These are phyloP conservation scores for Xenentodon cancila DNA, from an alignment of 2,797 vertebrate species.

Conservation along the genomic window DNA sequence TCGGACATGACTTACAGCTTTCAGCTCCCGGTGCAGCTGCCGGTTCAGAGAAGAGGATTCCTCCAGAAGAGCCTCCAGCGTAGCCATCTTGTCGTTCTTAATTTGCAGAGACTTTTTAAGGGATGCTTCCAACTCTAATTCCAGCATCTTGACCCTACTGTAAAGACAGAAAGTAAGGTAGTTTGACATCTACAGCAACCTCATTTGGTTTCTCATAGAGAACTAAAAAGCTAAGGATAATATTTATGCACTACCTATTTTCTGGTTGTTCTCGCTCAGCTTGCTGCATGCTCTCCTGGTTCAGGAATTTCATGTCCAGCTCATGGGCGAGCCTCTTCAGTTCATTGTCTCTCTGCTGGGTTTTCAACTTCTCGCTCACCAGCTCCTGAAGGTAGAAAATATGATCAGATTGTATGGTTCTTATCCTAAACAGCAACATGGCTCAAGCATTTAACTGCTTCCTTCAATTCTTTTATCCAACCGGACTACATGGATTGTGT, in stretches of 20 bases:
- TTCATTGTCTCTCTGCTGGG: slow-evolving; percentile 91
- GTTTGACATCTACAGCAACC: neutral
- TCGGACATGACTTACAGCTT: slow-evolving; percentile 71
- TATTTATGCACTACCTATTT: slow-evolving; percentile 79
- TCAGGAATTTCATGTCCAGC: slow-evolving; percentile 89
- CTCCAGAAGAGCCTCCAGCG: slow-evolving; percentile 89
- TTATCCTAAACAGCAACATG: neutral
- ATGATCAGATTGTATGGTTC: neutral
- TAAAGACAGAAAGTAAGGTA: neutral
- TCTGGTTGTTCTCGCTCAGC: slow-evolving; percentile 83
- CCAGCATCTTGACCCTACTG: slow-evolving; percentile 90
- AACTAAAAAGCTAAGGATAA: neutral
- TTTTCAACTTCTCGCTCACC: slow-evolving; percentile 92
- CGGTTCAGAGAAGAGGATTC: slow-evolving; percentile 90
- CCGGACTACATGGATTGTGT: no score
- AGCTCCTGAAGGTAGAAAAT: slow-evolving; percentile 82
- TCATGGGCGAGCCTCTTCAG: slow-evolving; percentile 88
- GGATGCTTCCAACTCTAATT: slow-evolving; percentile 89
- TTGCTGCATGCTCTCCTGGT: slow-evolving; percentile 84
- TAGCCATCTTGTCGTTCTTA: slow-evolving; percentile 93
- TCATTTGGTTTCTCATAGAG: neutral
- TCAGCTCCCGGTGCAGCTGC: slow-evolving; percentile 87
- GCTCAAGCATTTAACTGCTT: neutral
- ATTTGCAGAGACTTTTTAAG: slow-evolving; percentile 92
- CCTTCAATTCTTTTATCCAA: no score